Conservation (phyloP, 92 coral and sea anemone species). For the Actinostola sp. region DNA sequence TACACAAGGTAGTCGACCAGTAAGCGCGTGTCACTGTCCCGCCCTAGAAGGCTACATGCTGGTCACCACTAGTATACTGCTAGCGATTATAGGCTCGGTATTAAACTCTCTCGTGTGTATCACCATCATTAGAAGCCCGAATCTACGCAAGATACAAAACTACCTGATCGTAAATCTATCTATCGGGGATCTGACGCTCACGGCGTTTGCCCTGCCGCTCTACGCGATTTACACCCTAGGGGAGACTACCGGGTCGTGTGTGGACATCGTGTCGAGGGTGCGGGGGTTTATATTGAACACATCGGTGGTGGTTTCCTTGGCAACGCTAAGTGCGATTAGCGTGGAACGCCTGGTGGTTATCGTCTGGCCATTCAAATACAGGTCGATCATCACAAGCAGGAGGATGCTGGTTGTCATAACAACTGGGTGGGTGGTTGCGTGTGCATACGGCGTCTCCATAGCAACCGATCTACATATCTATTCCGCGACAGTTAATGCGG, state of each 20-base stretch:
- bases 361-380: slow-evolving; percentile 15
- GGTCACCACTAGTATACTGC: neutral
- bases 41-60: slow-evolving; percentile 11
- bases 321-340: slow-evolving; percentile 15
- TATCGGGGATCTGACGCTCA: slow-evolving; percentile 12
- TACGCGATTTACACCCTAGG: slow-evolving; percentile 18
- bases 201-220: slow-evolving; percentile 6
- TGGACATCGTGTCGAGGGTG: slow-evolving; percentile 3
- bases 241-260: slow-evolving; percentile 13
- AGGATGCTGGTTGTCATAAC: neutral
- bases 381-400: neutral
- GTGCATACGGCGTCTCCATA: slow-evolving; percentile 1
- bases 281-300: slow-evolving; percentile 10
- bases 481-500: neutral
- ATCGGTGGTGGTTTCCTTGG: slow-evolving; percentile 8
- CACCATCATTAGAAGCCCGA: slow-evolving; percentile 5
- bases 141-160: slow-evolving; percentile 15
- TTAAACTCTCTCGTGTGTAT: slow-evolving; percentile 8
- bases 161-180: slow-evolving; percentile 13
- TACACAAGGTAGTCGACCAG: too few species aligned
- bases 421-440: slow-evolving; percentile 3
- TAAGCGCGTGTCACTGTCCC: slow-evolving; percentile 3
- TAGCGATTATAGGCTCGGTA: slow-evolving; percentile 4
- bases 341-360: slow-evolving; percentile 20
- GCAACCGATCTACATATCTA: slow-evolving; percentile 13